Evolutionary conservation across 2,888 invertebrate genomes (phyloP).

Genomic region (Vandiemenella viatica): DNA sequence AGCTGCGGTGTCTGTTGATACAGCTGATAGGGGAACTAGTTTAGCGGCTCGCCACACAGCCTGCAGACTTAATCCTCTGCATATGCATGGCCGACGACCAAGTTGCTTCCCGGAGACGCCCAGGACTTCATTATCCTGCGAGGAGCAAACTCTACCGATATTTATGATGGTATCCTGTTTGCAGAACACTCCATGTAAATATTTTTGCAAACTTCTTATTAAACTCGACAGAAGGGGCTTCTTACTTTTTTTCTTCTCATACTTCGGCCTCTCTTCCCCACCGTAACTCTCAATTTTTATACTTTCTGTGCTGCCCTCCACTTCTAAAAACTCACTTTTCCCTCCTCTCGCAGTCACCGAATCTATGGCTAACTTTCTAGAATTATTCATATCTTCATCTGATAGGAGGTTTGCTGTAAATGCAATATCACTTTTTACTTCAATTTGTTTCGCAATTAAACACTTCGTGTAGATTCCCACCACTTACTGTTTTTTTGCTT

Average conservation of each 20-base stretch:
- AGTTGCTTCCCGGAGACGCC: neutral
- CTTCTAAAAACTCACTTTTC: no score
- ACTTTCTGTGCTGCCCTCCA: neutral
- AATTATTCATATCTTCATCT: no score
- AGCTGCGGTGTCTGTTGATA: neutral
- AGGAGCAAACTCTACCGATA: neutral
- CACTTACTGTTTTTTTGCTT: no score
- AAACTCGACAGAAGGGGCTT: neutral
- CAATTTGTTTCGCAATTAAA: no score
- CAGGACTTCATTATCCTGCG: neutral
- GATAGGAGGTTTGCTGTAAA: no score
- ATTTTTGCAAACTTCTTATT: neutral
- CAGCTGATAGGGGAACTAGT: neutral
- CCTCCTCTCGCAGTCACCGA: neutral
- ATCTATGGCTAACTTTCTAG: no score
- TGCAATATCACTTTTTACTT: no score
- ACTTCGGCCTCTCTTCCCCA: no score
- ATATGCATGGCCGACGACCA: neutral
- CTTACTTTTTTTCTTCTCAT: neutral
- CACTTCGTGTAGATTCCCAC: no score
- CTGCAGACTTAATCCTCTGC: neutral
- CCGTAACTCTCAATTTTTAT: neutral
- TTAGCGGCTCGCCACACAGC: no score
- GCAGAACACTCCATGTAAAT: neutral
- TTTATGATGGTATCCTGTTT: neutral